phyloP scores from a whole-genome alignment of 2,113 vertebrate genomes.

The Corythaeola cristata region DNA sequence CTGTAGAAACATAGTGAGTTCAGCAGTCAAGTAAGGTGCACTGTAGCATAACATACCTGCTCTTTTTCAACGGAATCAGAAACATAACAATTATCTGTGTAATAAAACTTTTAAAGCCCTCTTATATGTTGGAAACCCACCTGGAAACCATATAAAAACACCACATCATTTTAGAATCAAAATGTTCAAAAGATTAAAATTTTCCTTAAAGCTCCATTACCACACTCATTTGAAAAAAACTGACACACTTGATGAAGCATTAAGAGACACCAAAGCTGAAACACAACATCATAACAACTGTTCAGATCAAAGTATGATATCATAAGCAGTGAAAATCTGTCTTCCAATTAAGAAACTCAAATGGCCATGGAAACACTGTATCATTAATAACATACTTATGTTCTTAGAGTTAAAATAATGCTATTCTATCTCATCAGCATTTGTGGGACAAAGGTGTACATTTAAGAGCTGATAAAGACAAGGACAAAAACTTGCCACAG shows the following conservation, averaged over 20 bases:
- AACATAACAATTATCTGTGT: constrained; percentile 76
- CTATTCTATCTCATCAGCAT: neutral
- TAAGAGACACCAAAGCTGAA: neutral
- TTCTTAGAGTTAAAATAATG: neutral
- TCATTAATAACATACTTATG: neutral
- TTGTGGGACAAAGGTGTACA: neutral
- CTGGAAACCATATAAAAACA: neutral
- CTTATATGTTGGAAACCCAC: neutral
- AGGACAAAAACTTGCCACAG: neutral
- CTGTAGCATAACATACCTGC: constrained; percentile 66
- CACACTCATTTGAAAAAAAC: neutral
- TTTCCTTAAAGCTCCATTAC: neutral
- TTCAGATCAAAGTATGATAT: neutral
- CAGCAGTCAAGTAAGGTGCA: neutral
- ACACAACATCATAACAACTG: neutral
- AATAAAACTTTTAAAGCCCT: neutral
- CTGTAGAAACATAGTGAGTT: neutral
- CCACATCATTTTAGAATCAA: neutral
- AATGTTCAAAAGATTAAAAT: neutral
- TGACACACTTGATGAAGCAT: neutral
- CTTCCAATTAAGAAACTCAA: neutral
- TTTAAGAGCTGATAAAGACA: neutral
- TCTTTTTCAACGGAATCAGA: constrained; percentile 88
- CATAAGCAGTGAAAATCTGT: neutral
- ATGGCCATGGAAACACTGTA: neutral